Base-by-base conservation (phyloP, 2,888 invertebrate genomes). In the Hemithea aestivaria region DNA sequence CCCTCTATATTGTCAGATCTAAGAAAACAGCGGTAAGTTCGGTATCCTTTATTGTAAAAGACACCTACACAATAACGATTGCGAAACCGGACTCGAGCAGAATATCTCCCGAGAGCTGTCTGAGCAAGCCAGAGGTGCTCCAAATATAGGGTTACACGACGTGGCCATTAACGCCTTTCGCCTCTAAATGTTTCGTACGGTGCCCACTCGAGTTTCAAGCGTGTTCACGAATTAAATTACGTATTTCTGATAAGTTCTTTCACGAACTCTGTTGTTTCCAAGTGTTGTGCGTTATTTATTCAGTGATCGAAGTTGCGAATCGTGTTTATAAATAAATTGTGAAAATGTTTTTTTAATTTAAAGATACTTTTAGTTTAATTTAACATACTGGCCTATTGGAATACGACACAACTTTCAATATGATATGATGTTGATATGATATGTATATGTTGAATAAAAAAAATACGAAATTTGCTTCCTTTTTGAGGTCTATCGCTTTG, bases 141-240 rank as follows among this genome's bases (percentile, higher is more conserved):
- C 62, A 66, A 73, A 65, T 70, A 73, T 73, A 69, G 50, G 53
- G 61, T 73, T 67, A 68, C 73, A 54, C 50, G 62, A 60, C 59
- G 59, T 58, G 53, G 57, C 70, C 66, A 73, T 73, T 73, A 74
- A 61, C 57, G 55, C 56, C 59, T 61, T 62, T 56, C 46, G 50
- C 51, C 51, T 51, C 48, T 56, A 56, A 62, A 57, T 53, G 58
- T 41, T 57, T 57, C 53, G 46, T 51, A 55, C 51, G 35, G 35
- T 23, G 36, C 20, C 38, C 45, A 47, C 45, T 51, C 48, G 36
- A 47, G 51, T 51, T 53, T 42, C 48, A 35, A 45, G 35, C 34
- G 40, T 26, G 20, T 41, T 45, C 38, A 36, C 10, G 40, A 40
- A 53, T 53, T 51, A 48, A 51, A 48, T 48, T 47, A 51, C 46